Base-by-base conservation (phyloP, 1,140 invertebrate species). In the Brachionus asplanchnoidis region DNA sequence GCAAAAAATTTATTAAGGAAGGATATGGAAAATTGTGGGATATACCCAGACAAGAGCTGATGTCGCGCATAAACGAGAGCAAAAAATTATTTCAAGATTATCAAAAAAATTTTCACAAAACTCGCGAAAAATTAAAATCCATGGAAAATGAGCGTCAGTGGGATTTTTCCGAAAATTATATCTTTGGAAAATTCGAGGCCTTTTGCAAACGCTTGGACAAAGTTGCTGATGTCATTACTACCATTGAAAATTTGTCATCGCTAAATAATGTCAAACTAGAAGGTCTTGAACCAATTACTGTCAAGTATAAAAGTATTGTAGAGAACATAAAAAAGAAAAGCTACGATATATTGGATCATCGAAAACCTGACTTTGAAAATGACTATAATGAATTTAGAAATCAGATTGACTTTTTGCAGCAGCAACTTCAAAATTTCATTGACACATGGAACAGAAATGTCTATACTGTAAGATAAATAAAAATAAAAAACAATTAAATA, bases 181-280 rank as follows among this genome's bases (percentile, higher is more conserved):
- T 98, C 1, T 98, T 98, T 89, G 96, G 96, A 84, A 95, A 97
- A 91, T 97, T 97, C 87, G 95, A 97, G 87, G 94, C 94, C 0
- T 97, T 97, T 89, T 97, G 95, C 87, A 93, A 93, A 83, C 91
- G 96, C 66, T 90, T 98, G 6, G 92, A 93, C 84, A 94, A 95
- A 89, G 96, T 98, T 56, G 92, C 95, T 14, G 92, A 93, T 3
- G 94, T 97, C 92, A 95, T 97, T 86, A 94, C 96, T 90, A 91
- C 95, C 12, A 94, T 97, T 86, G 94, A 97, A 66, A 87, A 86
- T 85, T 89, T 88, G 73, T 86, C 88, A 65, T 87, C 87, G 7
- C 85, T 90, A 9, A 85, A 86, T 3, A 87, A 88, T 60, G 87
- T 90, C 26, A 89, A 89, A 80, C 88, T 90, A 65, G 90, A 90